Base-by-base conservation (phyloP, 1,140 invertebrate species). In the Chironomus striatipennis region DNA sequence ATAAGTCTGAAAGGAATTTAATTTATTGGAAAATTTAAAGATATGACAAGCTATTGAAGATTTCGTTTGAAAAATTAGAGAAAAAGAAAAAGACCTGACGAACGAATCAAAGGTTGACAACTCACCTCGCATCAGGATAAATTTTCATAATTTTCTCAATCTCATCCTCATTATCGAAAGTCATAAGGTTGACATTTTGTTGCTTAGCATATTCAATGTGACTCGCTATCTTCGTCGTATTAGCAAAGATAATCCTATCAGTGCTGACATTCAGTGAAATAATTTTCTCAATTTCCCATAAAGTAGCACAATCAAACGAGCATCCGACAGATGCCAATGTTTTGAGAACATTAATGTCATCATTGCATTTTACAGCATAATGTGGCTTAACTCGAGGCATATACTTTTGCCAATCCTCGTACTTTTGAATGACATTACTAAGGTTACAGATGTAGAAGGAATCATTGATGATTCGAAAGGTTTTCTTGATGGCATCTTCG, bases 341-440 rank as follows among this genome's bases (percentile, higher is more conserved):
- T 82, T 93, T 88, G 74, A 99, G 84, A 73, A 99, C 88, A 75
- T 89, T 83, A 43, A 89, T 84, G 82, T 91, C 90, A 79, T 97
- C 93, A 83, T 99, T 98, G 84, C 97, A 99, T 83, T 99, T 99
- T 72, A 99, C 95, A 79, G 97, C 96, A 85, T 99, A 99, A 84
- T 92, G 95, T 7, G 98, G 96, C 74, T 91, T 86, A 7, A 99
- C 93, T 42, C 96, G 87, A 9, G 97, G 96, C 84, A 99, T 83
- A 75, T 89, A 87, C 73, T 88, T 83, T 76, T 88, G 90, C 96
- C 97, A 99, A 73, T 89, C 87, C 76, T 90, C 87, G 83, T 93
- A 90, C 79, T 97, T 94, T 7, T 88, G 85, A 64, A 96, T 89
- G 79, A 99, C 90, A 78, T 96, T 93, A 73, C 93, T 92, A 73